phyloP scores from a whole-genome alignment of 2,797 vertebrate genomes.

The Sciurus vulgaris region DNA sequence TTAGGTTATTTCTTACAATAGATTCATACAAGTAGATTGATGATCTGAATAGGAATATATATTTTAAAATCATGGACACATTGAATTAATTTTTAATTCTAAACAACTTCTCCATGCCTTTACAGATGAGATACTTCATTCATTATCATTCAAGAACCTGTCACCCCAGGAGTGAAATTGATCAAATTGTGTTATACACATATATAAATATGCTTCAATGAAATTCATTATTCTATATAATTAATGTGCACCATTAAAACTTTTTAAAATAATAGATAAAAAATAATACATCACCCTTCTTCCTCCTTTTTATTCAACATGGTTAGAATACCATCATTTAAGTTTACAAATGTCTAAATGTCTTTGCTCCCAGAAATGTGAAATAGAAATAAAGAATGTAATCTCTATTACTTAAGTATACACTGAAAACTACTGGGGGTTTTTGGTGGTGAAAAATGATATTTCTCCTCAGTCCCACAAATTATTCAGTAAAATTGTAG shows the following conservation, averaged over 20 bases:
- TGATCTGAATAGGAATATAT: not conserved
- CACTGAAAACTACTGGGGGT: not conserved
- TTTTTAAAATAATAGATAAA: not conserved
- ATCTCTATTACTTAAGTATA: not conserved
- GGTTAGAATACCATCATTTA: not conserved
- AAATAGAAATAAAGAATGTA: not conserved
- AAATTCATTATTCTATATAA: not conserved
- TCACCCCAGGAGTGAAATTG: not conserved
- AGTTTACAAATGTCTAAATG: not conserved
- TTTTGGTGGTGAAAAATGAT: not conserved
- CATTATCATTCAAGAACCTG: not conserved
- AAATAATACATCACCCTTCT: not conserved
- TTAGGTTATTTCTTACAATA: not conserved
- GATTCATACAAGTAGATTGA: not conserved
- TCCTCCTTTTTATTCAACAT: not conserved
- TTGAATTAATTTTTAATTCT: conserved; percentile 49
- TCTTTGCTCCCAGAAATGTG: not conserved
- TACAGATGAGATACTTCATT: conserved; percentile 8
- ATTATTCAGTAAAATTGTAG: not conserved
- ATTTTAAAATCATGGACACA: conserved; percentile 16
- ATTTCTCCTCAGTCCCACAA: not conserved
- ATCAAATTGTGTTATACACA: not conserved
- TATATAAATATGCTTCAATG: not conserved
- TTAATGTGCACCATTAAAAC: not conserved
- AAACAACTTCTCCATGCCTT: not conserved